Percentiles rank a stretch among this genome's conserved stretches.
Conservation (phyloP, 2,888 invertebrate species). For the Watsonalla binaria region DNA sequence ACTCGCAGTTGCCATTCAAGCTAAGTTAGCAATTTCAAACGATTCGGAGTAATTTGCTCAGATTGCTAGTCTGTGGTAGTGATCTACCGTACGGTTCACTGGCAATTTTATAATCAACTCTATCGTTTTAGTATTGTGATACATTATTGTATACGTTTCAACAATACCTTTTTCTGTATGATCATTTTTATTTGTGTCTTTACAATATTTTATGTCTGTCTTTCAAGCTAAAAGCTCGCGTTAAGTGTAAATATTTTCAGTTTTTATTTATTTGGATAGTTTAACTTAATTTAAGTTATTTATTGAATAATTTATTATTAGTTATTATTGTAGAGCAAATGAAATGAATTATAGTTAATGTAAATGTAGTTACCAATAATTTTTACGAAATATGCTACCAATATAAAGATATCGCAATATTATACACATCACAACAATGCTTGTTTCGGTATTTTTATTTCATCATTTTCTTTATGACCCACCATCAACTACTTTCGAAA, state of each 20-base stretch:
- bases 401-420: background rate
- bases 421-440: background rate
- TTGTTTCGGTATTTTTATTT: background rate
- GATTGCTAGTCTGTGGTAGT: conserved; percentile 18
- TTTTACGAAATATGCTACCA: conserved; percentile 1
- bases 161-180: conserved; percentile 6
- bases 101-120: conserved; percentile 16
- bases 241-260: conserved; percentile 55
- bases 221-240: conserved; percentile 32
- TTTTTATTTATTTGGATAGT: conserved; percentile 14
- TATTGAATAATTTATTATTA: conserved; percentile 41
- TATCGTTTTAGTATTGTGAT: conserved; percentile 18
- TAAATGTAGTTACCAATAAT: conserved; percentile 29
- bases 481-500: no score
- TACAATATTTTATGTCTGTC: conserved; percentile 10
- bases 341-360: conserved; percentile 11
- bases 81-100: conserved; percentile 22
- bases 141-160: conserved; percentile 14
- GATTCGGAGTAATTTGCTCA: conserved; percentile 8
- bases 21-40: conserved; percentile 18
- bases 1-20: conserved; percentile 30
- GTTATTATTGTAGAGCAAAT: conserved; percentile 26
- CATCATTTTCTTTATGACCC: background rate
- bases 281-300: conserved; percentile 40
- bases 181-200: conserved; percentile 2